Percentiles rank a stretch among this genome's conserved stretches.
These are phyloP conservation scores for Anolis apletophallus DNA, from an alignment of 2,797 vertebrate species.

Conservation along the genomic window DNA sequence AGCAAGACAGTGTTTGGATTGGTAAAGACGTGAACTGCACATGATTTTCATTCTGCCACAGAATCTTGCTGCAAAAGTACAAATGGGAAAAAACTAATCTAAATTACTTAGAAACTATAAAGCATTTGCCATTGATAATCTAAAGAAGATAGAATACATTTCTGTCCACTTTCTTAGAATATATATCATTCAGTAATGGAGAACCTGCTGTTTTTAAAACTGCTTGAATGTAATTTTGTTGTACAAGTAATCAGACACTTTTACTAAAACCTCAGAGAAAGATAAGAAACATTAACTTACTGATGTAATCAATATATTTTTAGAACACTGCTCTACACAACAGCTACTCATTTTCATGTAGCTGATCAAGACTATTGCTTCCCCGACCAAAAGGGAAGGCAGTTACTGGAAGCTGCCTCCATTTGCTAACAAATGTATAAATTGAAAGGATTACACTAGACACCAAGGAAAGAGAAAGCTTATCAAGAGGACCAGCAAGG, in stretches of 20 bases:
- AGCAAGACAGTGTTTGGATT: too few relatives aligned
- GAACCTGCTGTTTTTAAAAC: not conserved
- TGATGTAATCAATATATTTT: conserved; percentile 10
- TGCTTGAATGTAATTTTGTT: not conserved
- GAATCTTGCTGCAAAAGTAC: too few relatives aligned
- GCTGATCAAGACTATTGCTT: not conserved
- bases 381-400: not conserved
- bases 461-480: not conserved
- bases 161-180: not conserved
- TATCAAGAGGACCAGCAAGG: not conserved
- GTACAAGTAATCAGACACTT: not conserved
- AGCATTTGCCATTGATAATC: not conserved
- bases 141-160: not conserved
- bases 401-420: not conserved
- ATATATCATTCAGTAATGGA: not conserved
- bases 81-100: too few relatives aligned
- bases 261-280: not conserved
- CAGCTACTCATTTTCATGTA: conserved; percentile 17
- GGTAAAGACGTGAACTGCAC: too few relatives aligned
- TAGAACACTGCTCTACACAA: not conserved
- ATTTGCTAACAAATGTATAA: not conserved
- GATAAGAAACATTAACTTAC: not conserved
- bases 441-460: not conserved
- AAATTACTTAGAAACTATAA: not conserved
- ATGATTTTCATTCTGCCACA: too few relatives aligned